phyloP scores from a whole-genome alignment of 2,888 invertebrate species.

The Timandra comae region DNA sequence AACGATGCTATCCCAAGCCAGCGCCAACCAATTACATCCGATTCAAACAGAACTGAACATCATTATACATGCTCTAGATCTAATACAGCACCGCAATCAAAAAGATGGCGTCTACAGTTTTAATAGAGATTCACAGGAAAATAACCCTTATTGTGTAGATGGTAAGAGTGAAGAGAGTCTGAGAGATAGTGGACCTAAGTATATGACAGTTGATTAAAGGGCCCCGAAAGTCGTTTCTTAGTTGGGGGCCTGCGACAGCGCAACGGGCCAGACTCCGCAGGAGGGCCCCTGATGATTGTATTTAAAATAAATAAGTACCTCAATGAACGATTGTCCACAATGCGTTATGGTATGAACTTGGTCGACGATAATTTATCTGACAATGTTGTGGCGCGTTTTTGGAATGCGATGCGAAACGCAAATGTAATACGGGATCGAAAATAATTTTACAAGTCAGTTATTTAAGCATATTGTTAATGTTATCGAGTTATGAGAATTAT shows the following conservation, averaged over 20 bases:
- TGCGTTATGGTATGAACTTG: constrained; percentile 28
- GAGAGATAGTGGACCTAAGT: constrained; percentile 52
- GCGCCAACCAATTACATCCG: too few species aligned
- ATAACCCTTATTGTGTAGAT: too few species aligned
- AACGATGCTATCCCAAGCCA: too few species aligned
- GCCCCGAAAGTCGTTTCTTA: constrained; percentile 66
- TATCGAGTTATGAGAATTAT: too few species aligned
- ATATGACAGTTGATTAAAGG: constrained; percentile 76
- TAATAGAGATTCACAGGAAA: too few species aligned
- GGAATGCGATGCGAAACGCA: constrained; percentile 11
- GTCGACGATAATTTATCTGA: constrained; percentile 47
- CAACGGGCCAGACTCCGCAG: constrained; percentile 62
- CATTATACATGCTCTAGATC: constrained; percentile 53
- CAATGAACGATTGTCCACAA: constrained; percentile 76
- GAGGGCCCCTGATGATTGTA: constrained; percentile 74
- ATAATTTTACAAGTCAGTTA: too few species aligned
- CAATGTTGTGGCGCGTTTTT: constrained; percentile 12
- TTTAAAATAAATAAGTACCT: constrained; percentile 77
- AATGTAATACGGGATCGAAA: too few species aligned
- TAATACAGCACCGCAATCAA: constrained; percentile 59
- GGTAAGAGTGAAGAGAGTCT: constrained; percentile 4
- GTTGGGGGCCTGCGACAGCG: constrained; percentile 73
- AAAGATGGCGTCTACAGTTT: constrained; percentile 59
- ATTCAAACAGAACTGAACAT: constrained; percentile 29
- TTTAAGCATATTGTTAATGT: too few species aligned